Conservation (phyloP, 2,797 vertebrate genomes). For the Sitta carolinensis region DNA sequence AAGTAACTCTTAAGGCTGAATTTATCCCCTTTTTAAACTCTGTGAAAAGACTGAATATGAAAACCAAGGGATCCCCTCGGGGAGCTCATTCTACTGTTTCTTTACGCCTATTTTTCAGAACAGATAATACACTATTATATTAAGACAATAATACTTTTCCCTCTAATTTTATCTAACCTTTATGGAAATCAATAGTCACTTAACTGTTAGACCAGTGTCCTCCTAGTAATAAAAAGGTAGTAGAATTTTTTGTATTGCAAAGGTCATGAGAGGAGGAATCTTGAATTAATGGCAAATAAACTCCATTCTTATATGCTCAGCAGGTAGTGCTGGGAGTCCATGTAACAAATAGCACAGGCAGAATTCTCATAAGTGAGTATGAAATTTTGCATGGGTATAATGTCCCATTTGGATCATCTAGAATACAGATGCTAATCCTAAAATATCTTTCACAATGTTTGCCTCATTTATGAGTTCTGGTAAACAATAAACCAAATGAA, state of each 20-base stretch:
- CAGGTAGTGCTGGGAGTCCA: background rate
- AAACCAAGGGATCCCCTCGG: background rate
- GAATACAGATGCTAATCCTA: constrained; percentile 42
- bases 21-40: background rate
- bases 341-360: background rate
- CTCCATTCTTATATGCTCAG: background rate
- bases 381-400: constrained; percentile 1
- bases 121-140: background rate
- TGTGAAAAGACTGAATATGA: background rate
- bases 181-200: background rate
- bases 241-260: background rate
- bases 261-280: background rate
- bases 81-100: background rate
- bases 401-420: constrained; percentile 23
- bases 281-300: background rate
- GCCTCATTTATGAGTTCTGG: constrained; percentile 9
- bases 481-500: constrained; percentile 21
- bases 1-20: background rate
- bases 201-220: background rate
- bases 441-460: constrained; percentile 39
- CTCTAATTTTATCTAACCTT: background rate
- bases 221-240: background rate
- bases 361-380: background rate
- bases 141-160: background rate
- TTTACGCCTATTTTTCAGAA: background rate